Conservation (phyloP, 1,140 invertebrate genomes). For the Drosophila grimshawi region DNA sequence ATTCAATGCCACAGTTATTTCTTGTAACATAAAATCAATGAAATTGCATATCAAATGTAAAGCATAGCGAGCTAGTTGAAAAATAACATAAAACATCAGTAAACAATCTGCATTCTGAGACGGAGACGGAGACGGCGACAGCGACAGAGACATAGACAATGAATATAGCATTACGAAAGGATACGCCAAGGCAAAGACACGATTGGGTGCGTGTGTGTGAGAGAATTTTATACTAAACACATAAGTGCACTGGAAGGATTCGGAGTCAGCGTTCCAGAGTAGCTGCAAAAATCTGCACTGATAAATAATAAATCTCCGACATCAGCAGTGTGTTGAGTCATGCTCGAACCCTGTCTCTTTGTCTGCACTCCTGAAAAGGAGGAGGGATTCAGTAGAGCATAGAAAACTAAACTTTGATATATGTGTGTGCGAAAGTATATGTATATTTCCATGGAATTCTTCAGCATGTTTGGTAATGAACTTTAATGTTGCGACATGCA, state of each 20-base stretch:
- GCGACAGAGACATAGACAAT: constrained; percentile 60
- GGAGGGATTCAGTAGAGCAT: constrained; percentile 14
- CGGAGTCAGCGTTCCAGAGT: constrained; percentile 41
- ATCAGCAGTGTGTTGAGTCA: constrained; percentile 53
- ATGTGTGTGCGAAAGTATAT: background rate
- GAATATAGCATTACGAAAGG: constrained; percentile 62
- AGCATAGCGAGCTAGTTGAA: constrained; percentile 56
- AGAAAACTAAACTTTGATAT: constrained; percentile 34
- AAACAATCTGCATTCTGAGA: constrained; percentile 74
- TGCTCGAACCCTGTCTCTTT: background rate
- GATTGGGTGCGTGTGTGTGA: constrained; percentile 26
- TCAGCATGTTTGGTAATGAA: constrained; percentile 64
- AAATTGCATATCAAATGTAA: constrained; percentile 62
- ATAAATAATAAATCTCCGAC: constrained; percentile 76
- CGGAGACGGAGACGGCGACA: constrained; percentile 29
- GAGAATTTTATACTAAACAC: constrained; percentile 67
- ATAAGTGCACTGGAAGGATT: constrained; percentile 42
- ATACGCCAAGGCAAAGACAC: constrained; percentile 26
- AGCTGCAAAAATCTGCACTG: constrained; percentile 73
- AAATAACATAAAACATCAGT: constrained; percentile 69
- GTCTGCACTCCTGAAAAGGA: background rate
- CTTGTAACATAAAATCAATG: constrained; percentile 51
- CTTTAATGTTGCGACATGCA: constrained; percentile 52
- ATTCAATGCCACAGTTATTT: background rate
- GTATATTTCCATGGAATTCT: constrained; percentile 15